Evolutionary conservation across 2,797 vertebrate genomes (phyloP).

Genomic region (Melanotaenia nigrans): DNA sequence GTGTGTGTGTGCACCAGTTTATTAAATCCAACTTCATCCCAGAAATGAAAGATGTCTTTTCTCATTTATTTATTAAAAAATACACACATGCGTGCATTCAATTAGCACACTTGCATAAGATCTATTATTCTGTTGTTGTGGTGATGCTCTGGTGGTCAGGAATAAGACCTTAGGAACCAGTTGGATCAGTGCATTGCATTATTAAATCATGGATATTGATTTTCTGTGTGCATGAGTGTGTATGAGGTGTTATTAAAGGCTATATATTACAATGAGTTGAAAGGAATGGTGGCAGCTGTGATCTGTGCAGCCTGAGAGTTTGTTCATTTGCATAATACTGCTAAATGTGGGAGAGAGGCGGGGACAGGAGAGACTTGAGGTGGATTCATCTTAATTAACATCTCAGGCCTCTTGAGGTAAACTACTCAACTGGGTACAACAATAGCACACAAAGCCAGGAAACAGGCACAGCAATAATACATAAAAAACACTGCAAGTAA

Average conservation of each 20-base stretch:
- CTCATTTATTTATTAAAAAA: slow-evolving; percentile 41
- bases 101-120: slow-evolving; percentile 67
- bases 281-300: slow-evolving; percentile 90
- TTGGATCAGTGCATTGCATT: slow-evolving; percentile 92
- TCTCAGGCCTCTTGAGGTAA: slow-evolving; percentile 91
- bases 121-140: slow-evolving; percentile 70
- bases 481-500: not conserved
- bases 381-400: slow-evolving; percentile 99
- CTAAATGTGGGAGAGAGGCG: slow-evolving; percentile 92
- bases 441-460: slow-evolving; percentile 40
- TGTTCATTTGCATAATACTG: slow-evolving; percentile 96
- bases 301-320: slow-evolving; percentile 90
- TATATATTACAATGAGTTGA: slow-evolving; percentile 88
- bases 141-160: slow-evolving; percentile 60
- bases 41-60: slow-evolving; percentile 60
- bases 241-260: slow-evolving; percentile 67
- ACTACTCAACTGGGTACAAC: slow-evolving; percentile 77
- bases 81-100: slow-evolving; percentile 55
- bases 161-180: slow-evolving; percentile 80
- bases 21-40: slow-evolving; percentile 71
- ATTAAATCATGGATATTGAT: slow-evolving; percentile 98
- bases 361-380: slow-evolving; percentile 85
- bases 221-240: slow-evolving; percentile 47
- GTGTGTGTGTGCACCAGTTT: slow-evolving; percentile 41
- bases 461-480: not conserved